Percentiles rank a stretch among this genome's conserved stretches.
phyloP scores from a whole-genome alignment of 2,113 vertebrate species.

The Capra hircus region DNA sequence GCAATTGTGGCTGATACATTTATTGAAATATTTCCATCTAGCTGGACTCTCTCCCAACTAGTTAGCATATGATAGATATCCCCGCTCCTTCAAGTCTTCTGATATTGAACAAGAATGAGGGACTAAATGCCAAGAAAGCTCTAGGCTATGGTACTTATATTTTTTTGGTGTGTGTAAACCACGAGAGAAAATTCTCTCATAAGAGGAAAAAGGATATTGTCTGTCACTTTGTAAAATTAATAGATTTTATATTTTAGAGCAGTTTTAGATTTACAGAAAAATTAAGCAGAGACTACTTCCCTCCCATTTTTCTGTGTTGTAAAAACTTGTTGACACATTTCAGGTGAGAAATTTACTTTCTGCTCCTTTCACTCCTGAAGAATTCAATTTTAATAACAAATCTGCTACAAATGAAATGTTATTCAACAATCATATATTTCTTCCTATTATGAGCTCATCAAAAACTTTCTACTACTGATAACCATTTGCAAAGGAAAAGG shows the following conservation, averaged over 20 bases:
- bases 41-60: neutral
- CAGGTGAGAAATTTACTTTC: neutral
- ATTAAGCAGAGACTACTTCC: neutral
- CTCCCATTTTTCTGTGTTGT: neutral
- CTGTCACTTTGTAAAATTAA: neutral
- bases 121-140: neutral
- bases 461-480: neutral
- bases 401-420: neutral
- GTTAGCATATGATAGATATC: neutral
- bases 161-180: neutral
- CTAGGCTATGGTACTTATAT: neutral
- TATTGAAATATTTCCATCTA: conserved; percentile 1
- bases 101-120: neutral
- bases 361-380: neutral
- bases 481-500: conserved; percentile 1
- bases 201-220: neutral
- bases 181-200: neutral
- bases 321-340: neutral
- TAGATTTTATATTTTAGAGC: neutral
- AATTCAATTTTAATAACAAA: conserved; percentile 24
- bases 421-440: neutral
- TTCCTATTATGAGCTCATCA: conserved; percentile 19
- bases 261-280: neutral
- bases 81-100: neutral
- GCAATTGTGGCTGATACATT: conserved; percentile 10